Conservation (phyloP, 2,888 invertebrate genomes). For the Macrosoma leucophasiata region DNA sequence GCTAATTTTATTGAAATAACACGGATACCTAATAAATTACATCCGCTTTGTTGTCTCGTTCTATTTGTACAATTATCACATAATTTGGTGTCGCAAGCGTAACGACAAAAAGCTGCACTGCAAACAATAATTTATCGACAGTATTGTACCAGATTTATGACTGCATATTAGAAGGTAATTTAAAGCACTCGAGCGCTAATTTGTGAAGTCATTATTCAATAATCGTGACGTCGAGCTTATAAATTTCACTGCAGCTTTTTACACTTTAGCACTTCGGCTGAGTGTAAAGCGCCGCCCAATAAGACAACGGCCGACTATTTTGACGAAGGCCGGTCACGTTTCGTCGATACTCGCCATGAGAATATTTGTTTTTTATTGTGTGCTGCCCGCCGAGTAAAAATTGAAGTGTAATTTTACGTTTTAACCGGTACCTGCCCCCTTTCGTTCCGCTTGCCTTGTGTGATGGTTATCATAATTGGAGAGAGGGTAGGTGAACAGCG, state of each 20-base stretch:
- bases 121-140: constrained; percentile 29
- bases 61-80: no score
- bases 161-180: constrained; percentile 35
- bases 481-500: constrained; percentile 65
- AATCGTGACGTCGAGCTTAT: constrained; percentile 68
- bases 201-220: constrained; percentile 68
- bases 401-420: constrained; percentile 74
- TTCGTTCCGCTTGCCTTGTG: constrained; percentile 75
- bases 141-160: constrained; percentile 33
- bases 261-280: constrained; percentile 71
- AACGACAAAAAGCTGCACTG: constrained; percentile 24
- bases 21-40: no score
- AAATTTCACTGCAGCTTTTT: constrained; percentile 69
- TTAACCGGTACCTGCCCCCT: constrained; percentile 73
- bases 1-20: no score
- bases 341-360: constrained; percentile 73
- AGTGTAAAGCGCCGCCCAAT: constrained; percentile 64
- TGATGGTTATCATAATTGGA: constrained; percentile 75
- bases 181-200: constrained; percentile 50
- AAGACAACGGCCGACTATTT: constrained; percentile 72
- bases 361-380: constrained; percentile 75
- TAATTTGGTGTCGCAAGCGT: constrained; percentile 28
- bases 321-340: constrained; percentile 75
- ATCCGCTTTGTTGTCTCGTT: no score
- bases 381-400: constrained; percentile 69